These are phyloP conservation scores for Phataginus tetradactyla DNA, from an alignment of 2,797 vertebrate genomes.

Conservation along the genomic window DNA sequence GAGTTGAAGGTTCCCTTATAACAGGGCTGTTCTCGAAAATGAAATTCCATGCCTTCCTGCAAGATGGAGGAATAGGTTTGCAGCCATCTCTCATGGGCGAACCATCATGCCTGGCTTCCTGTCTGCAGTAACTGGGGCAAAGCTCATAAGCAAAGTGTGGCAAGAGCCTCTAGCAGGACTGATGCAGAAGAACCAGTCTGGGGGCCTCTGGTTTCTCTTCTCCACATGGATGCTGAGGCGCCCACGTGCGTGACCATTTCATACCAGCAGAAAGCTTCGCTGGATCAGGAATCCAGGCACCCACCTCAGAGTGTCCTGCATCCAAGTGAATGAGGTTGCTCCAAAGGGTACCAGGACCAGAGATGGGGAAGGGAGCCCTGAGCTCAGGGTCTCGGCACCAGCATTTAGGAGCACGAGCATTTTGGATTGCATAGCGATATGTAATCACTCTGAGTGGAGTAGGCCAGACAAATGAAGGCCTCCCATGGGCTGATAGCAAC, in stretches of 20 bases:
- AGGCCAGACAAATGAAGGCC: neutral
- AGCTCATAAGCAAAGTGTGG: neutral
- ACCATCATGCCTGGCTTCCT: fast-evolving
- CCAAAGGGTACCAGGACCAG: neutral
- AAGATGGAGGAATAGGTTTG: neutral
- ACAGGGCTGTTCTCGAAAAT: fast-evolving
- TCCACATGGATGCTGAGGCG: neutral
- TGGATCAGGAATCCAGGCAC: neutral
- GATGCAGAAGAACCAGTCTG: neutral
- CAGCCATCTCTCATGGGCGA: neutral
- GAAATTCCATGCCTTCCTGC: neutral
- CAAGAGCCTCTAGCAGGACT: neutral
- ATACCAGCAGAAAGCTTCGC: neutral
- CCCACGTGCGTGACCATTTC: neutral
- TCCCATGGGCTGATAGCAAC: neutral
- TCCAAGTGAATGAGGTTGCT: neutral
- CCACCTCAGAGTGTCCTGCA: neutral
- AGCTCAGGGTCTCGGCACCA: fast-evolving
- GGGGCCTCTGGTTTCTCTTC: neutral
- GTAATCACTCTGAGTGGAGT: neutral
- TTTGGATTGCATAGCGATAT: neutral
- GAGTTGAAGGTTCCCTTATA: neutral
- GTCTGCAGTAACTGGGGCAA: no score
- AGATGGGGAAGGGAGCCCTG: neutral
- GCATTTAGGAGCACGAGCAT: neutral